phyloP scores from a whole-genome alignment of 2,113 vertebrate species.

The Cynocephalus volans region DNA sequence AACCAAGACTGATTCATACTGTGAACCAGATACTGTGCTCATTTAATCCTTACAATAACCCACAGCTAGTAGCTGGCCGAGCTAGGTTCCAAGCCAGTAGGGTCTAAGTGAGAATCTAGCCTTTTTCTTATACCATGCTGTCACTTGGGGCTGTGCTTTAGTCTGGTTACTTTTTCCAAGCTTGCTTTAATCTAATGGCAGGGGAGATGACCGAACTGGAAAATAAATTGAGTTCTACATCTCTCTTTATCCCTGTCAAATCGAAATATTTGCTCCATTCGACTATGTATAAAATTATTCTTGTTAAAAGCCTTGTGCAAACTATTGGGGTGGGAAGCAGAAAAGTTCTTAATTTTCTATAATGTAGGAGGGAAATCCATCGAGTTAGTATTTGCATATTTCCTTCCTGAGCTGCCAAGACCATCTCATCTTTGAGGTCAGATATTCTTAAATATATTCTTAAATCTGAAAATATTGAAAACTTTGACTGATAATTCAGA shows the following conservation, averaged over 20 bases:
- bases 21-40: not conserved
- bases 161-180: not conserved
- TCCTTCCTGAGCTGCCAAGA: not conserved
- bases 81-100: not conserved
- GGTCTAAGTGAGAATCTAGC: no score
- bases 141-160: not conserved
- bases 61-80: not conserved
- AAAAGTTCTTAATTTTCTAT: not conserved
- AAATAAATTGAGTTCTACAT: not conserved
- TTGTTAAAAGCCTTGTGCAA: not conserved
- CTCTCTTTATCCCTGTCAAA: not conserved
- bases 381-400: not conserved
- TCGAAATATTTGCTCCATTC: not conserved
- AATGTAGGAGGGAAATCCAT: not conserved
- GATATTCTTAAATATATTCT: not conserved
- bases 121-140: not conserved
- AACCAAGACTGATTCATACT: not conserved
- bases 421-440: not conserved
- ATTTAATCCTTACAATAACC: not conserved
- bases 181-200: not conserved
- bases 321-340: no score
- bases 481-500: not conserved
- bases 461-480: not conserved
- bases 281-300: not conserved
- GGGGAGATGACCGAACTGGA: not conserved